These are phyloP conservation scores for Orthosia gracilis DNA, from an alignment of 2,888 invertebrate species.

Conservation along the genomic window DNA sequence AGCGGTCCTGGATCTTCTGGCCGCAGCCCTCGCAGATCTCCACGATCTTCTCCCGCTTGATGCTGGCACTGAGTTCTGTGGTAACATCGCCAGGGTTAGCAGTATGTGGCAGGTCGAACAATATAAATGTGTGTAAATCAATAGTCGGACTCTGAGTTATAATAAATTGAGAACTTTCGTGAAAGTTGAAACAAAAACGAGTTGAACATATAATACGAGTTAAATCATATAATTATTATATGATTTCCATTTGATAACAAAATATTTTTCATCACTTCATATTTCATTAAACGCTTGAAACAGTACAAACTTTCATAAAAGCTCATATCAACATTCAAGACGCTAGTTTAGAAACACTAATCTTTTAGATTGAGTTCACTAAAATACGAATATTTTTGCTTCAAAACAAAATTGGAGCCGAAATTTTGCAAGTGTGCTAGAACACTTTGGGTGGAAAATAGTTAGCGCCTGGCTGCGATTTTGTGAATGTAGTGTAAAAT, in stretches of 20 bases:
- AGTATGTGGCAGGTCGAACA: conserved; percentile 75
- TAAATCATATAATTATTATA: too few relatives aligned
- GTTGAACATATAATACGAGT: too few relatives aligned
- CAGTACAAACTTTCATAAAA: background rate
- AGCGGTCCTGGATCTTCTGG: conserved; percentile 98
- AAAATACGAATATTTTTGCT: background rate
- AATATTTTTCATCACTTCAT: background rate
- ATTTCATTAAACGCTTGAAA: background rate
- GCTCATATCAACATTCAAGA: background rate
- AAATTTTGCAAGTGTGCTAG: background rate
- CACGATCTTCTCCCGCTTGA: conserved; percentile 95
- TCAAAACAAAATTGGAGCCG: background rate
- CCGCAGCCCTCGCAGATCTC: conserved; percentile 99
- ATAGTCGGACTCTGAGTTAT: background rate
- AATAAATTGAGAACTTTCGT: background rate
- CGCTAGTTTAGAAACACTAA: background rate
- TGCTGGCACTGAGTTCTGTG: conserved; percentile 90
- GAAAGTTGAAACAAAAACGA: conserved; percentile 7
- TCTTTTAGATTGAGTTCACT: background rate
- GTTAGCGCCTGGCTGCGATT: background rate
- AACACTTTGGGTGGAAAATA: background rate
- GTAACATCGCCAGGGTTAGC: conserved; percentile 76
- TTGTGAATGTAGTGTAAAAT: background rate
- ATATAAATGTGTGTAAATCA: background rate
- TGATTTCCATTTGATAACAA: background rate